phyloP scores from a whole-genome alignment of 2,888 invertebrate genomes.

The Euclidia mi region DNA sequence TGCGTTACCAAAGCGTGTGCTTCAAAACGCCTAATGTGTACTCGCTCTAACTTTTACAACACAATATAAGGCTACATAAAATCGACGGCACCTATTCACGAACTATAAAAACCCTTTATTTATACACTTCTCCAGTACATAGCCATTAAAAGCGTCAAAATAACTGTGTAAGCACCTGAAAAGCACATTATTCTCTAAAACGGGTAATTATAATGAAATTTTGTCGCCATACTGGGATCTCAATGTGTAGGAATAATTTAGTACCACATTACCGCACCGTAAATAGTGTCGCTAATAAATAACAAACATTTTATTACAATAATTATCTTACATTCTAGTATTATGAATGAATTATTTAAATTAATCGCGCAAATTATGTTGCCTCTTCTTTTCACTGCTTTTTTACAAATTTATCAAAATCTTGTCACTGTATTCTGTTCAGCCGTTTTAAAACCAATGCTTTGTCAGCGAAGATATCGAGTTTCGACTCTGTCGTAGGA shows the following conservation, averaged over 20 bases:
- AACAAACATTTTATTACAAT: not conserved
- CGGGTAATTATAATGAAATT: conserved; percentile 64
- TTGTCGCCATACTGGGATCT: conserved; percentile 44
- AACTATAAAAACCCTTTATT: not conserved
- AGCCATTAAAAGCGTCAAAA: conserved; percentile 31
- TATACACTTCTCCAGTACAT: conserved; percentile 22
- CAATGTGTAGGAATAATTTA: conserved; percentile 56
- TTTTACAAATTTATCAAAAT: too few species aligned
- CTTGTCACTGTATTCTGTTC: too few species aligned
- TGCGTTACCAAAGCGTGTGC: too few species aligned
- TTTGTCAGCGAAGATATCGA: too few species aligned
- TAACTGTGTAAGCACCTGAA: conserved; percentile 39
- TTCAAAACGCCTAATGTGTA: too few species aligned
- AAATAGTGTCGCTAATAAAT: conserved; percentile 32
- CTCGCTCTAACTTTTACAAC: too few species aligned
- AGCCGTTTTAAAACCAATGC: too few species aligned
- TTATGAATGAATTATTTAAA: conserved; percentile 24
- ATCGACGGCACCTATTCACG: too few species aligned
- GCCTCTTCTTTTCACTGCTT: too few species aligned
- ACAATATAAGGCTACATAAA: too few species aligned
- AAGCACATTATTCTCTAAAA: conserved; percentile 61
- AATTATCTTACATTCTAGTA: not conserved
- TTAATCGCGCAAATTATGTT: too few species aligned
- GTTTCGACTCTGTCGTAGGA: too few species aligned
- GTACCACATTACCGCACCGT: conserved; percentile 45